A percentile compares a stretch with the other conserved stretches of the same genome.
phyloP scores from a whole-genome alignment of 2,888 invertebrate genomes.

The Dasysyrphus albostriatus region DNA sequence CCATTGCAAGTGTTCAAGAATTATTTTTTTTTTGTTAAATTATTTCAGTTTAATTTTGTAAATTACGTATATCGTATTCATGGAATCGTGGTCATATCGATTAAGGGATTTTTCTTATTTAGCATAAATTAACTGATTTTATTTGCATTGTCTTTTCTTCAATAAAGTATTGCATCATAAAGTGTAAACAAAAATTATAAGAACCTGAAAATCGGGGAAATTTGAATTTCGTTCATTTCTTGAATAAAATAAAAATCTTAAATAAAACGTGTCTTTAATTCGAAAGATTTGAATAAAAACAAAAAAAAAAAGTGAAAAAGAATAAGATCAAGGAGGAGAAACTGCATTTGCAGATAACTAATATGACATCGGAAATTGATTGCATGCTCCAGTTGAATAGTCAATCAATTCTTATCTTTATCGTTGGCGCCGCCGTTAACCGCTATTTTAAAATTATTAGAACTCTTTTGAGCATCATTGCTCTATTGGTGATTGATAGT shows the following conservation, averaged over 20 bases:
- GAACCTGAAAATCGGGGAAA: not conserved
- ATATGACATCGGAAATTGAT: conserved; percentile 67
- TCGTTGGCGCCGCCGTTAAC: conserved; percentile 35
- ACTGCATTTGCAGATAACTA: conserved; percentile 52
- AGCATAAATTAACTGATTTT: conserved; percentile 76
- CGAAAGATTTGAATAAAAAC: not conserved
- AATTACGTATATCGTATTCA: conserved; percentile 40
- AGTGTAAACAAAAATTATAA: not conserved
- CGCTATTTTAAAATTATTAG: not conserved
- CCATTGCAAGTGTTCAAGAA: conserved; percentile 20
- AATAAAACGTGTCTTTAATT: not conserved
- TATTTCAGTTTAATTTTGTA: not conserved
- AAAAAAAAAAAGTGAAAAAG: not conserved
- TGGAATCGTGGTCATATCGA: conserved; percentile 77
- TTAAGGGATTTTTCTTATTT: conserved; percentile 81
- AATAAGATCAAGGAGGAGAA: not conserved
- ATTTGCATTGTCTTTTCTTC: conserved; percentile 6
- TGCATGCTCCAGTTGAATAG: conserved; percentile 45
- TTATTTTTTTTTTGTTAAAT: conserved; percentile 7
- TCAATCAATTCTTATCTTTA: conserved; percentile 39
- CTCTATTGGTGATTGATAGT: conserved; percentile 31
- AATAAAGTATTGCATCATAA: conserved; percentile 29
- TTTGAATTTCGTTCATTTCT: not conserved
- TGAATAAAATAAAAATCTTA: not conserved
- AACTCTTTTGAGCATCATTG: conserved; percentile 53